Evolutionary conservation across 1,140 invertebrate genomes (phyloP), one percentile per base, ranked within the genome.

Genomic region (Aradophagus sp.): DNA sequence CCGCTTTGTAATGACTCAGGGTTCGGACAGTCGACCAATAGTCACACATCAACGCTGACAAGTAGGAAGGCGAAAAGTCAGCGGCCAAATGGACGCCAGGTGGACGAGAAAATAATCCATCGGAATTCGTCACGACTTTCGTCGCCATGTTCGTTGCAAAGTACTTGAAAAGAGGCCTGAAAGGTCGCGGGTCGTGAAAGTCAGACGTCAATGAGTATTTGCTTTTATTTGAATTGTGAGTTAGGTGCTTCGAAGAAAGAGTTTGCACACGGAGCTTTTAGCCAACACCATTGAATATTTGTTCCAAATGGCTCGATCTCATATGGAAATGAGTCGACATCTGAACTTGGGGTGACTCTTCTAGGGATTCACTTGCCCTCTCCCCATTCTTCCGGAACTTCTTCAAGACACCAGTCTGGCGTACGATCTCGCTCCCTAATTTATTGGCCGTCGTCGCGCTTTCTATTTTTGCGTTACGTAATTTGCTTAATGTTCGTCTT

Each of bases 221-320:
- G 84, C 85, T 86, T 86, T 86, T 86, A 85, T 86, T 86, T 81
- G 84, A 86, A 86, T 85, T 81, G 81, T 85, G 80, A 86, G 83
- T 85, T 84, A 85, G 81, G 80, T 79, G 62, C 76, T 59, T 58
- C 52, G 50, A 71, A 45, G 58, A 74, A 65, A 68, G 44, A 74
- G 61, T 55, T 69, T 38, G 72, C 36, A 36, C 45, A 19, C 31
- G 34, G 71, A 61, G 82, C 82, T 86, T 86, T 84, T 81, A 86
- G 82, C 77, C 71, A 79, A 82, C 78, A 76, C 76, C 10, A 81
- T 82, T 69, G 83, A 85, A 84, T 85, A 80, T 85, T 85, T 84
- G 81, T 70, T 78, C 78, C 80, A 85, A 86, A 85, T 85, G 84
- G 78, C 80, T 81, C 80, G 81, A 80, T 80, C 79, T 75, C 79